A percentile compares a stretch with the other conserved stretches of the same genome.
These are phyloP conservation scores for Okapia johnstoni DNA, from an alignment of 2,113 vertebrate species.

Conservation along the genomic window DNA sequence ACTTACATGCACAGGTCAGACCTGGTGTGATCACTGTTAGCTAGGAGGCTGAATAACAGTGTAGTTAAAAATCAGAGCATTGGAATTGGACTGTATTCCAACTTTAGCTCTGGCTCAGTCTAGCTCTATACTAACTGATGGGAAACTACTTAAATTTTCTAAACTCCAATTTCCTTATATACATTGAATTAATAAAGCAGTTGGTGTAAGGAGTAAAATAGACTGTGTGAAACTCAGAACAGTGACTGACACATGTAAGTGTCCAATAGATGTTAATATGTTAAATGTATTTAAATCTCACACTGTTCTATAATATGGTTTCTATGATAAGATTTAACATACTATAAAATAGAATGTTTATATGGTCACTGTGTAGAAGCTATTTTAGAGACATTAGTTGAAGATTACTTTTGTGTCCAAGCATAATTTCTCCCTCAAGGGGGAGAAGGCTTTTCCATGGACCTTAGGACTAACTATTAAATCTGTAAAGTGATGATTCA, in stretches of 20 bases:
- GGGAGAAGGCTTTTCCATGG: neutral
- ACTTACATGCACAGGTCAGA: neutral
- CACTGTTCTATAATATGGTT: neutral
- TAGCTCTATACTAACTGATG: neutral
- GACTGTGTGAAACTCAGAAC: neutral
- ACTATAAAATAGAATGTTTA: neutral
- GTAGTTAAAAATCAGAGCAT: neutral
- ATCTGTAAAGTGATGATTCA: neutral
- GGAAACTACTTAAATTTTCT: neutral
- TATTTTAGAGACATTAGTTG: neutral
- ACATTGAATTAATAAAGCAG: neutral
- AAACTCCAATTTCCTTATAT: neutral
- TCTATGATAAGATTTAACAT: neutral
- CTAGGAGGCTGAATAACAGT: neutral
- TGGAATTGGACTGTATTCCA: neutral
- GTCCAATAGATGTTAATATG: neutral
- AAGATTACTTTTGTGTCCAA: neutral
- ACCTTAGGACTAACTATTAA: neutral
- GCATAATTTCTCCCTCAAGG: neutral
- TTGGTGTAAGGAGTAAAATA: neutral
- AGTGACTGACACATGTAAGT: neutral
- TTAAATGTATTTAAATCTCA: neutral
- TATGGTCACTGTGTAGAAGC: neutral
- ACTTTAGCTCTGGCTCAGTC: neutral
- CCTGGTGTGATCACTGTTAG: neutral